phyloP scores from a whole-genome alignment of 2,113 vertebrate species.

The Gorsachius goisagi region DNA sequence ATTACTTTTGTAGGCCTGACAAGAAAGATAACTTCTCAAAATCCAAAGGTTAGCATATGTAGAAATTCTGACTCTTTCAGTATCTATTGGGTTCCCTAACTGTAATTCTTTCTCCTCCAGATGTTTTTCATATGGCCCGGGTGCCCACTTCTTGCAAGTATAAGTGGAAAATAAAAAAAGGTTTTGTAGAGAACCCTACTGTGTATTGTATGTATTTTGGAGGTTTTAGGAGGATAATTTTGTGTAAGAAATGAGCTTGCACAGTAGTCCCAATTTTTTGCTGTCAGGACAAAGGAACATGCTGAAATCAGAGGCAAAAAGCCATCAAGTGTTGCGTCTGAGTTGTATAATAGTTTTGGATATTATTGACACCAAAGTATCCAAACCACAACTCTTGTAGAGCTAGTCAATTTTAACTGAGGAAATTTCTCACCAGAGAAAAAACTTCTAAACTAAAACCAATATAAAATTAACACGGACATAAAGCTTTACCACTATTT shows the following conservation, averaged over 20 bases:
- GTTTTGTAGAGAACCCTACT: neutral
- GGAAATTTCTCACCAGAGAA: neutral
- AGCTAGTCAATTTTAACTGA: neutral
- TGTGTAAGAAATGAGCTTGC: neutral
- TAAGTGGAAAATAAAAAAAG: neutral
- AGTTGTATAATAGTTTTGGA: neutral
- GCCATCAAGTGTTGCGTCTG: neutral
- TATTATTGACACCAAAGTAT: neutral
- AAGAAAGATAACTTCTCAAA: neutral
- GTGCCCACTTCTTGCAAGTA: neutral
- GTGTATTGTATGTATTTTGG: neutral
- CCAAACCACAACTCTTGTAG: neutral
- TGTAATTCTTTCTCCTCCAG: neutral
- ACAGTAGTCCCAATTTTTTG: neutral
- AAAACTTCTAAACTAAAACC: neutral
- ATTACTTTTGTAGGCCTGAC: neutral
- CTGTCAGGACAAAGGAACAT: neutral
- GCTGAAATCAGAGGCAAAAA: neutral
- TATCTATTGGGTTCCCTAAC: neutral
- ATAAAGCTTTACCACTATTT: neutral
- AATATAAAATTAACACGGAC: neutral
- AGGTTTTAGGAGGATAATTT: neutral
- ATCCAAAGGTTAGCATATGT: neutral
- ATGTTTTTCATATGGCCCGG: neutral
- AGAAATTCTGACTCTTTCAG: neutral